A percentile compares a stretch with the other conserved stretches of the same genome.
These are phyloP conservation scores for Sula dactylatra DNA, from an alignment of 2,113 vertebrate species.

Conservation along the genomic window DNA sequence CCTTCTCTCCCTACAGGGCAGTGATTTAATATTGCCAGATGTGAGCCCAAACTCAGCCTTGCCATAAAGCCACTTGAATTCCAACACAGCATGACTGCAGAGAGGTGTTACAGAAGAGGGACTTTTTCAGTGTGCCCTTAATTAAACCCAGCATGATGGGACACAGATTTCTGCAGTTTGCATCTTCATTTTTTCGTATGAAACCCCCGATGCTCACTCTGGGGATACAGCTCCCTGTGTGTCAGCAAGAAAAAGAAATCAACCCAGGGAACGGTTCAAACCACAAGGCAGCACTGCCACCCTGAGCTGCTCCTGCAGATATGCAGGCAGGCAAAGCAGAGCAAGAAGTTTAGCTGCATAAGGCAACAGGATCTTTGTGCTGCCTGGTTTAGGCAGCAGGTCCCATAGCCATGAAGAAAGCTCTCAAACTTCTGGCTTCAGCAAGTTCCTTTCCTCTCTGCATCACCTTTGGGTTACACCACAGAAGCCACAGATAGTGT, in stretches of 20 bases:
- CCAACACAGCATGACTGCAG: background rate
- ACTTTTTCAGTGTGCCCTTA: background rate
- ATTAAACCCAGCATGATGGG: slow-evolving; percentile 26
- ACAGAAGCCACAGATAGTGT: background rate
- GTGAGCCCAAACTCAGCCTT: background rate
- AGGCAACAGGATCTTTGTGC: background rate
- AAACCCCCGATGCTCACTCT: background rate
- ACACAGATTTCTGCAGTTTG: background rate
- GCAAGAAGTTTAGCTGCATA: background rate
- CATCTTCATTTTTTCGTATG: background rate
- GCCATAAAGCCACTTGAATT: background rate
- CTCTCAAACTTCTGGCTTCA: background rate
- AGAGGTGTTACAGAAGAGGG: background rate
- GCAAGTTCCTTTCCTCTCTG: background rate
- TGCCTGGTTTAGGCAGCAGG: background rate
- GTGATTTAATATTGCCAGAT: slow-evolving; percentile 10
- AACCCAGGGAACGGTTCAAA: background rate
- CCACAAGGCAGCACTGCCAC: slow-evolving; percentile 52
- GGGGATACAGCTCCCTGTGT: background rate
- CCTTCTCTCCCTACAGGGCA: background rate
- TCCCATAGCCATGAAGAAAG: background rate
- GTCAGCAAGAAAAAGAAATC: background rate
- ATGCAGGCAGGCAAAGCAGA: background rate
- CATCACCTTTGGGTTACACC: background rate
- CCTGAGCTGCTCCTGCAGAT: background rate